Conservation (phyloP, 1,140 invertebrate species). For the Papilio machaon region DNA sequence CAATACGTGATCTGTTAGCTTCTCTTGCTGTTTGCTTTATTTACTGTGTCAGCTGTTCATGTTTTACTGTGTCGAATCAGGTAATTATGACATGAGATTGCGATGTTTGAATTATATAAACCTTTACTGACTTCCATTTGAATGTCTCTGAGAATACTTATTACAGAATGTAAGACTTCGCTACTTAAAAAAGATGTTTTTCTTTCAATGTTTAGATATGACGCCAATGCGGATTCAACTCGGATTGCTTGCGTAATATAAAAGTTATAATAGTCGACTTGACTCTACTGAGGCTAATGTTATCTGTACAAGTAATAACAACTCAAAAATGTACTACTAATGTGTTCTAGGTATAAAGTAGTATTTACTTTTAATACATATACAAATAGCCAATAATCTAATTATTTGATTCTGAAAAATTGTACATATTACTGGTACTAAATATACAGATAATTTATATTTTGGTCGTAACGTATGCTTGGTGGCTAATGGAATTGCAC, state of each 20-base stretch:
- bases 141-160: not conserved
- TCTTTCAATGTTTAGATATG: not conserved
- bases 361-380: no score
- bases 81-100: not conserved
- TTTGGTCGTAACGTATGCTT: not conserved
- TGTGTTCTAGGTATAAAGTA: no score
- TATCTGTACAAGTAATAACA: not conserved
- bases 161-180: not conserved
- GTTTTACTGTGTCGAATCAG: not conserved
- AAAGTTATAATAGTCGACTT: not conserved
- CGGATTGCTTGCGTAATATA: slow-evolving; percentile 10
- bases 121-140: not conserved
- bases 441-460: not conserved
- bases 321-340: not conserved
- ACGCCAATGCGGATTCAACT: not conserved
- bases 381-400: no score
- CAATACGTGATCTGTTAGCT: slow-evolving; percentile 1
- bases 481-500: not conserved
- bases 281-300: not conserved
- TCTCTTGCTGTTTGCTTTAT: slow-evolving; percentile 23
- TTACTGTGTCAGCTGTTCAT: slow-evolving; percentile 11
- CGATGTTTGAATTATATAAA: not conserved
- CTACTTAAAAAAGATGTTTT: not conserved
- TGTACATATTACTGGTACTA: not conserved
- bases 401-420: not conserved